A percentile compares a stretch with the other conserved stretches of the same genome.
Evolutionary conservation across 1,140 invertebrate species (phyloP).

Genomic region (Drosophila navojoa): DNA sequence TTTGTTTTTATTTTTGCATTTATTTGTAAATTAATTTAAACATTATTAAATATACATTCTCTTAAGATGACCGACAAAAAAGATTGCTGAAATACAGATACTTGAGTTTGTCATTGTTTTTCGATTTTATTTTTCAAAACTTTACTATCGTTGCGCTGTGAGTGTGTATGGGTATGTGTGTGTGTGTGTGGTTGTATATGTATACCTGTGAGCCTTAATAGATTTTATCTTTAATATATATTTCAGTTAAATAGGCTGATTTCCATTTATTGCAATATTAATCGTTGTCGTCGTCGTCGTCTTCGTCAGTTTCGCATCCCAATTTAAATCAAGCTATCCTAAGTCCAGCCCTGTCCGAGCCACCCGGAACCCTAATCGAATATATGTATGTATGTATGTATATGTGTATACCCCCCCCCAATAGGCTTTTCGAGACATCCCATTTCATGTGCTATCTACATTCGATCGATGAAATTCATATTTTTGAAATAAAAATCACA

Average conservation of each 20-base stretch:
- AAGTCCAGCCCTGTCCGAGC: background rate
- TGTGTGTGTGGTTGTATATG: conserved; percentile 4
- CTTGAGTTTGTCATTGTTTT: conserved; percentile 9
- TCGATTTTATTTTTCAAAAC: conserved; percentile 14
- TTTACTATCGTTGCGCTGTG: conserved; percentile 18
- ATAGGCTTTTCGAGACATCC: conserved; percentile 20
- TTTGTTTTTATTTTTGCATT: conserved; percentile 32
- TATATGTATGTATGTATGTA: background rate
- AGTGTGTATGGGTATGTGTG: background rate
- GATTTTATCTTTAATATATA: conserved; percentile 18
- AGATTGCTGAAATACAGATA: conserved; percentile 34
- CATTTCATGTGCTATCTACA: conserved; percentile 8
- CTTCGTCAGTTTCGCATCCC: conserved; percentile 22
- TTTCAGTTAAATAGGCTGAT: conserved; percentile 24
- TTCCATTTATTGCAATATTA: conserved; percentile 35
- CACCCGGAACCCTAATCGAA: background rate
- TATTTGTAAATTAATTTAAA: conserved; percentile 68
- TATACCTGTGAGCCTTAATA: background rate
- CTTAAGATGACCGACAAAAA: conserved; percentile 66
- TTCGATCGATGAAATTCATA: conserved; percentile 30
- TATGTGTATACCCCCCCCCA: background rate
- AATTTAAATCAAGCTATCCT: background rate
- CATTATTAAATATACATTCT: conserved; percentile 78
- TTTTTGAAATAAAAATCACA: conserved; percentile 42
- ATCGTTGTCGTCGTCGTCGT: conserved; percentile 46